Evolutionary conservation across 64 coral and sea anemone genomes (phyloP).

Genomic region (Actinia tenebrosa): DNA sequence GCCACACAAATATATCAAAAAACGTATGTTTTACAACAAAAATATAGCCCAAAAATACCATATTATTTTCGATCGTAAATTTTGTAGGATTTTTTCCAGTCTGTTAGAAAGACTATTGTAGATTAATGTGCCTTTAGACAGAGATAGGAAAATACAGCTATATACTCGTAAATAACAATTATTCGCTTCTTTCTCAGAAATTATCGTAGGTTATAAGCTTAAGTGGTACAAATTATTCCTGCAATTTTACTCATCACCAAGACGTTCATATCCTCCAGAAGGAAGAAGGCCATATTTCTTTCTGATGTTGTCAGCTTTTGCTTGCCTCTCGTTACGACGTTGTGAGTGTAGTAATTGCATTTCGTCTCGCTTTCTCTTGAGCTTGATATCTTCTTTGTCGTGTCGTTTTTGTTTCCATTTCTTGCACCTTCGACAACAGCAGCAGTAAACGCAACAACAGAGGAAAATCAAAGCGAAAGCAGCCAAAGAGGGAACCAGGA

Average conservation of each 20-base stretch:
- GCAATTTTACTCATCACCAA: slow-evolving; percentile 44
- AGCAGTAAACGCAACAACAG: slow-evolving; percentile 85
- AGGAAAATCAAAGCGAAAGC: slow-evolving; percentile 53
- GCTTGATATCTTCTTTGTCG: slow-evolving; percentile 79
- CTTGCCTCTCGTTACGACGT: slow-evolving; percentile 61
- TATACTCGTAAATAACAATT: too few relatives aligned
- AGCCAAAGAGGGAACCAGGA: slow-evolving; percentile 59
- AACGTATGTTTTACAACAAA: too few relatives aligned
- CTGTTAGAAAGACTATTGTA: too few relatives aligned
- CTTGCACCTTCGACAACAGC: slow-evolving; percentile 65
- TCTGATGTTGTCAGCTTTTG: slow-evolving; percentile 68
- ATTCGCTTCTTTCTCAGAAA: too few relatives aligned
- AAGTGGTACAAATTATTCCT: too few relatives aligned
- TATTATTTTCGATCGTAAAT: too few relatives aligned
- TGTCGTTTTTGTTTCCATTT: slow-evolving; percentile 79
- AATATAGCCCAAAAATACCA: too few relatives aligned
- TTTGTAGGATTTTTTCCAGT: too few relatives aligned
- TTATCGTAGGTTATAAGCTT: too few relatives aligned
- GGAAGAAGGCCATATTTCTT: slow-evolving; percentile 83
- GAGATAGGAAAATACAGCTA: too few relatives aligned
- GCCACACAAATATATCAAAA: too few relatives aligned
- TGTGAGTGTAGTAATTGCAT: slow-evolving; percentile 70
- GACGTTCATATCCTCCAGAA: slow-evolving; percentile 63
- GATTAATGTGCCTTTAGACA: too few relatives aligned
- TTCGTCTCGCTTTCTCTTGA: slow-evolving; percentile 84